phyloP scores from a whole-genome alignment of 2,113 vertebrate genomes.

The Lycocorax pyrrhopterus region DNA sequence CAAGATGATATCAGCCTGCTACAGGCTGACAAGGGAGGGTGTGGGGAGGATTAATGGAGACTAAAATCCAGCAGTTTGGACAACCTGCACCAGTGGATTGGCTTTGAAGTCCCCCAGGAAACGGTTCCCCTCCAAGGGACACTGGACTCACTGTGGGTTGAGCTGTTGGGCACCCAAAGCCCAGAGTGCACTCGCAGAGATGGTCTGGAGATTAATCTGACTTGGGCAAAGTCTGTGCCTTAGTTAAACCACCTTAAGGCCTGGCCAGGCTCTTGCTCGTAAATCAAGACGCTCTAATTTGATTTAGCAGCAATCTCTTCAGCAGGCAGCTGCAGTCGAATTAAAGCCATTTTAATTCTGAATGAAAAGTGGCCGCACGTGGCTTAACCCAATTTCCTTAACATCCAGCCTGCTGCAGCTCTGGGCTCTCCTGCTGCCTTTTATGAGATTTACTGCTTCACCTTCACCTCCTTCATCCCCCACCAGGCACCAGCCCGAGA shows the following conservation, averaged over 20 bases:
- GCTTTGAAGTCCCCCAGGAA: not conserved
- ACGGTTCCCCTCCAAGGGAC: not conserved
- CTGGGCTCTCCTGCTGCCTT: not conserved
- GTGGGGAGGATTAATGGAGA: not conserved
- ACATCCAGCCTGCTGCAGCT: not conserved
- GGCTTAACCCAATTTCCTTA: constrained; percentile 30
- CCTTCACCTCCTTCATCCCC: not conserved
- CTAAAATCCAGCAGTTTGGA: not conserved
- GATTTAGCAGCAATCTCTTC: constrained; percentile 33
- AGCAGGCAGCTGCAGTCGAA: constrained; percentile 20
- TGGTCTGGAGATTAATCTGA: not conserved
- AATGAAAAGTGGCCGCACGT: constrained; percentile 13
- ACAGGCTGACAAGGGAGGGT: not conserved
- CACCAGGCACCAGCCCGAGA: not conserved
- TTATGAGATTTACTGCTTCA: not conserved
- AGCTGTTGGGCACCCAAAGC: not conserved
- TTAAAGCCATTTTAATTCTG: constrained; percentile 35
- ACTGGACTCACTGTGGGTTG: not conserved
- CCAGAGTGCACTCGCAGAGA: not conserved
- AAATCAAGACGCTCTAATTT: not conserved
- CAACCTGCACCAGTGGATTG: not conserved
- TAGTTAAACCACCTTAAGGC: not conserved
- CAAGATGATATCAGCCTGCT: not conserved
- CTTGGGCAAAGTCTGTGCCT: not conserved
- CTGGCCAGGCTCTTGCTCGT: not conserved